Evolutionary conservation across 2,888 invertebrate genomes (phyloP), one percentile per base, ranked within the genome.

Genomic region (Scaptomyza polygonia): DNA sequence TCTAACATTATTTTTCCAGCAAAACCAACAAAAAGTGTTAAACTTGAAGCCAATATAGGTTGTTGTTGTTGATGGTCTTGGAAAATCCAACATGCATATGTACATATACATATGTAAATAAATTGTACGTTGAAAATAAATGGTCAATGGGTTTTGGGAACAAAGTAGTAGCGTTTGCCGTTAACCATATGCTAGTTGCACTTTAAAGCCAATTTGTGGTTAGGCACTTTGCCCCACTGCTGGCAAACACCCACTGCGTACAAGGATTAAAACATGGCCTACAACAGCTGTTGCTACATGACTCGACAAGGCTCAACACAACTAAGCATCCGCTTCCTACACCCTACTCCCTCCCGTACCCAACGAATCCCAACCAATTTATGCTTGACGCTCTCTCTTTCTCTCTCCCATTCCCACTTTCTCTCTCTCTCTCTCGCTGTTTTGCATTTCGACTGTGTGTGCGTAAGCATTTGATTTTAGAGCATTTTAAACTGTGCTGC

Each of bases 201-300:
- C 56, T 74, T 73, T 72, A 45, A 57, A 42, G 56, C 56, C 70
- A 57, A 72, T 62, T 75, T 56, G 53, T 44, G 74, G 61, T 43
- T 14, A 18, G 25, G 36, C 54, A 52, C 25, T 51, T 42, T 42
- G 52, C 52, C 29, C 43, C 44, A 54, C 27, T 32, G 21, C 30
- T 27, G 14, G 18, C 53, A 25, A 34, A 34, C 54, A 45, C 32
- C 45, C 44, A 52, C 5, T 39, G 74, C 53, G 48, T 53, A 73
- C 82, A 72, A 67, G 83, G 67, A 65, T 79, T 71, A 63, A 49
- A 79, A 81, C 73, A 86, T 79, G 80, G 70, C 74, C 80, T 65
- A 84, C 86, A 86, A 67, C 83, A 81, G 86, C 80, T 81, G 80
- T 86, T 77, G 84, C 71, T 86, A 81, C 86, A 81, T 71, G 86